Conservation (phyloP, 2,113 vertebrate species). For the Coreoperca whiteheadi region DNA sequence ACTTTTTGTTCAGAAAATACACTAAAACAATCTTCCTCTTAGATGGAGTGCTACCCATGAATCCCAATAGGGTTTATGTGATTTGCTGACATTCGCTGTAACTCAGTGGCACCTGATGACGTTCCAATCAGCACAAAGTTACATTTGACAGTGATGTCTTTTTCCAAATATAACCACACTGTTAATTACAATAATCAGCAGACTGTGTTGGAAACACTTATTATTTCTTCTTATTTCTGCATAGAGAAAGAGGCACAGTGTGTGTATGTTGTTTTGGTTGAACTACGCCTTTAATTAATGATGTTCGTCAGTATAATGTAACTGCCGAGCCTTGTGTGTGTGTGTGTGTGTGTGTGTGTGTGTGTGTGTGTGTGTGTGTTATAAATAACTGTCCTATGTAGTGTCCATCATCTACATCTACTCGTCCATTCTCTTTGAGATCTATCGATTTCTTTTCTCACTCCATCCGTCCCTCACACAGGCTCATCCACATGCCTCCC, state of each 20-base stretch:
- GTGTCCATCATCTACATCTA: conserved; percentile 30
- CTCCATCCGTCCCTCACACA: too few relatives aligned
- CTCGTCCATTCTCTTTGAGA: conserved; percentile 63
- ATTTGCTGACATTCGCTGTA: background rate
- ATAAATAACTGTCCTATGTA: conserved; percentile 28
- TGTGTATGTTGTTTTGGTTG: background rate
- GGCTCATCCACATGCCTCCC: too few relatives aligned
- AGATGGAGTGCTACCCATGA: background rate
- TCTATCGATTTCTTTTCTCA: conserved; percentile 5
- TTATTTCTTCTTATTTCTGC: background rate
- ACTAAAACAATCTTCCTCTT: background rate
- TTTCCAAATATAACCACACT: background rate
- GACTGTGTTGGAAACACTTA: background rate
- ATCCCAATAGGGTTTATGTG: background rate
- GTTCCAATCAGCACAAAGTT: background rate
- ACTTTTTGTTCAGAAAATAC: conserved; percentile 2
- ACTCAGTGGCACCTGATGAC: background rate
- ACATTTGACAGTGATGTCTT: background rate
- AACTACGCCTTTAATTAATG: conserved; percentile 18
- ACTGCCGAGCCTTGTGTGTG: background rate
- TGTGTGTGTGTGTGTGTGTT: too few relatives aligned
- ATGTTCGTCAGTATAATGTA: background rate
- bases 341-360: too few relatives aligned
- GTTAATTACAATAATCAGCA: background rate
- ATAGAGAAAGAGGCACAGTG: background rate